Evolutionary conservation across 2,888 invertebrate genomes (phyloP).

Genomic region (Muschampia plurimacula): DNA sequence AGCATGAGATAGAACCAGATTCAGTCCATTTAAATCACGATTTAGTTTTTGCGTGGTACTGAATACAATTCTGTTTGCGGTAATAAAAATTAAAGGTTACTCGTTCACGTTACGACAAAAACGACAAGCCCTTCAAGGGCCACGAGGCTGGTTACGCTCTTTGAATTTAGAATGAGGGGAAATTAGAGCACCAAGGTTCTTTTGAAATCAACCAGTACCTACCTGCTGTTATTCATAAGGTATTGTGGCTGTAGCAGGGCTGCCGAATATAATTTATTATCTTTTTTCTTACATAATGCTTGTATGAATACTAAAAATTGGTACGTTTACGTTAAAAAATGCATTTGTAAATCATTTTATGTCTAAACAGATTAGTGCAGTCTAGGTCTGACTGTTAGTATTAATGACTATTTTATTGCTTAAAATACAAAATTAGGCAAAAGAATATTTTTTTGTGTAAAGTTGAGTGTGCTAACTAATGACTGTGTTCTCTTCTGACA

Average conservation of each 20-base stretch:
- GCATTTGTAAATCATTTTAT: no score
- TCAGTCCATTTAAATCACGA: neutral
- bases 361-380: no score
- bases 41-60: neutral
- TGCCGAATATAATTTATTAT: neutral
- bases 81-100: constrained; percentile 44
- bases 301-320: no score
- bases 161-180: constrained; percentile 83
- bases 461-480: no score
- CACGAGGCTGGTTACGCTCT: constrained; percentile 74
- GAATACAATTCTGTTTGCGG: constrained; percentile 10
- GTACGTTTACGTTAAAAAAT: no score
- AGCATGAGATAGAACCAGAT: neutral
- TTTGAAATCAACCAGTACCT: constrained; percentile 80
- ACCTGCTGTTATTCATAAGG: constrained; percentile 66
- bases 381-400: no score
- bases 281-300: neutral
- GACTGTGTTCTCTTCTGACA: no score
- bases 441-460: no score
- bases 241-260: constrained; percentile 58
- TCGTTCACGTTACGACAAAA: constrained; percentile 57
- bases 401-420: no score
- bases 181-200: constrained; percentile 83
- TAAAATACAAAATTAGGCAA: no score
- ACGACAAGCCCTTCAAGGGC: constrained; percentile 74